These are phyloP conservation scores for Capreolus pygargus DNA, from an alignment of 2,113 vertebrate genomes.

Conservation along the genomic window DNA sequence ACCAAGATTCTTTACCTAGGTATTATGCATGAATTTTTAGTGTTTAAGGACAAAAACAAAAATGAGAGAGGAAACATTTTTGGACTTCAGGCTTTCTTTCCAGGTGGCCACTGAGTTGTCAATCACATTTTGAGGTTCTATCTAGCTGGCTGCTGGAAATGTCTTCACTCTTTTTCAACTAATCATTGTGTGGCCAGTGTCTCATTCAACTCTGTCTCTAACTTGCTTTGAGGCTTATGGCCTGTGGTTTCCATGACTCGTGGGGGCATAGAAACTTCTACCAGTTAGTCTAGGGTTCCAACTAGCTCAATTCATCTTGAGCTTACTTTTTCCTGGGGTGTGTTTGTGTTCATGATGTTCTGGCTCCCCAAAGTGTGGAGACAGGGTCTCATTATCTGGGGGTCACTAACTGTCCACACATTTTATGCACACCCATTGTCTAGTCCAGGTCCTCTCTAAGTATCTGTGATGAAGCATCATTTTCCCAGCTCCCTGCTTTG, in stretches of 20 bases:
- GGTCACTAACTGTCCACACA: background rate
- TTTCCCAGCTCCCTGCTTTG: background rate
- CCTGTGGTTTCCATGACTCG: background rate
- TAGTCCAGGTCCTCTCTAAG: background rate
- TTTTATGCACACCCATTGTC: background rate
- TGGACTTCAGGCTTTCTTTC: background rate
- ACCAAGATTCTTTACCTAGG: background rate
- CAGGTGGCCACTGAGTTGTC: background rate
- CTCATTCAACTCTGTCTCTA: background rate
- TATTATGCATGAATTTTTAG: background rate
- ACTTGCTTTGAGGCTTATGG: background rate
- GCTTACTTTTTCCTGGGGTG: background rate
- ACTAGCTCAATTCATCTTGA: background rate
- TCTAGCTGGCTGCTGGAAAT: background rate
- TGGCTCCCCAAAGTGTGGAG: background rate
- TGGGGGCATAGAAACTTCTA: background rate
- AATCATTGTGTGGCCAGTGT: background rate
- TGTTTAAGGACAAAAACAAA: background rate
- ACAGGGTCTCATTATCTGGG: fast-evolving
- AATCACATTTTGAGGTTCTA: background rate
- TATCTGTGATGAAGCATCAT: background rate
- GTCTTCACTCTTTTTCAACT: background rate
- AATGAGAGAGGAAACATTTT: background rate
- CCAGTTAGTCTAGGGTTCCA: background rate
- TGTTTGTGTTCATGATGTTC: background rate